phyloP scores from a whole-genome alignment of 2,888 invertebrate species.

The Scotopteryx bipunctaria region DNA sequence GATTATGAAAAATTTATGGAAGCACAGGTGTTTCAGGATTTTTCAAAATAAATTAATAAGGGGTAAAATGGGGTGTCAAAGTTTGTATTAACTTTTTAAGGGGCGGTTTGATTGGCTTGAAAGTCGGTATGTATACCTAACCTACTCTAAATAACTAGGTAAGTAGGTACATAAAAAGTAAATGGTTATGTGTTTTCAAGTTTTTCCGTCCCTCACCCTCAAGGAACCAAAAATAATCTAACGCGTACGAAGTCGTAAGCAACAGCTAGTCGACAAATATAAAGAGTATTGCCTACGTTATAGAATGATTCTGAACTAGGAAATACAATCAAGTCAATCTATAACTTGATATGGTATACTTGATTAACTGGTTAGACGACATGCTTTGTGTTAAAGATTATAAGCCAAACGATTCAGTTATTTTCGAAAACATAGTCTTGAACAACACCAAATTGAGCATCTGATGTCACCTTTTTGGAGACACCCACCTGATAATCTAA shows the following conservation, averaged over 20 bases:
- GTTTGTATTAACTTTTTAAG: too few species aligned
- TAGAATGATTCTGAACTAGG: slow-evolving; percentile 1
- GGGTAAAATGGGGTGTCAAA: too few species aligned
- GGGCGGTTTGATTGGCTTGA: too few species aligned
- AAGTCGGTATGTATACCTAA: too few species aligned
- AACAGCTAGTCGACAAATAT: too few species aligned
- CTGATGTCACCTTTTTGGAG: slow-evolving; percentile 19
- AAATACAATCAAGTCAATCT: slow-evolving; percentile 5
- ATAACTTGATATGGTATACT: not conserved
- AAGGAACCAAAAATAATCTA: too few species aligned
- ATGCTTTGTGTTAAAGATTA: not conserved
- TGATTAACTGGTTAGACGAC: slow-evolving; percentile 10
- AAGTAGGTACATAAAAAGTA: too few species aligned
- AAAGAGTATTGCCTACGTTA: not conserved
- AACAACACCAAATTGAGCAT: not conserved
- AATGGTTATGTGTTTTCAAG: too few species aligned
- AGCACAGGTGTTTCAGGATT: not conserved
- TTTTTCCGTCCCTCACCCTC: too few species aligned
- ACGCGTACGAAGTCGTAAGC: too few species aligned
- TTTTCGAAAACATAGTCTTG: slow-evolving; percentile 1
- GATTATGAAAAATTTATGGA: not conserved
- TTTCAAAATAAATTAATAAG: too few species aligned
- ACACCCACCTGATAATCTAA: slow-evolving; percentile 7
- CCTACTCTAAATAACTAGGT: too few species aligned
- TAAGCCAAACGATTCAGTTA: not conserved